Evolutionary conservation across 2,888 invertebrate genomes (phyloP), one percentile per base, ranked within the genome.

Genomic region (Drosophila nr. fundita): DNA sequence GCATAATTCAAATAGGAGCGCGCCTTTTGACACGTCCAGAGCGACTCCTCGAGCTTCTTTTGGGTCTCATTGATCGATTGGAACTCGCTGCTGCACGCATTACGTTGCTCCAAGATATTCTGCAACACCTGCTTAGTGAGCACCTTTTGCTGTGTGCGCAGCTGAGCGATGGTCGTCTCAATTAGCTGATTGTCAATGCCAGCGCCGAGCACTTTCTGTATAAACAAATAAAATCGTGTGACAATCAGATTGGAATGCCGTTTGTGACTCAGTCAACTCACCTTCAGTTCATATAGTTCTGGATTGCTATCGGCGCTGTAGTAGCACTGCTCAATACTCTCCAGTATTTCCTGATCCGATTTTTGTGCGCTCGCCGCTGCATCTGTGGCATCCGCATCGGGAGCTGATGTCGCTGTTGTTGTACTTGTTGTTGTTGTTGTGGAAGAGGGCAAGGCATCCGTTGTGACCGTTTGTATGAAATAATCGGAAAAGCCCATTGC

Each of bases 61-160:
- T 97, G 95, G 21, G 97, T 91, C 79, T 95, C 95, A 61, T 96
- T 94, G 36, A 98, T 96, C 74, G 96, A 95, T 66, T 96, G 94
- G 87, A 99, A 96, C 91, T 99, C 98, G 24, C 95, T 94, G 82
- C 97, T 96, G 92, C 98, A 99, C 0, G 96, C 95, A 79, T 96
- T 96, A 68, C 98, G 96, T 82, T 99, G 98, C 91, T 99, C 97
- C 7, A 98, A 94, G 86, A 99, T 99, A 40, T 99, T 94, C 83
- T 98, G 97, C 0, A 99, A 95, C 0, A 99, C 98, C 93, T 98
- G 97, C 83, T 98, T 98, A 0, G 99, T 98, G 6, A 98, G 97
- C 18, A 98, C 98, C 76, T 92, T 93, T 55, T 93, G 93, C 71
- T 93, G 93, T 48, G 90, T 89, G 32, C 92, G 92, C 57, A 93